Evolutionary conservation across 2,113 vertebrate genomes (phyloP).

Genomic region (Mus musculus): GRCm39 chr12:24713001-24713500

Average conservation of each 20-base stretch:
- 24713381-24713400: neutral
- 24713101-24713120: neutral
- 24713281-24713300: neutral
- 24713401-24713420: neutral
- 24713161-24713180: neutral
- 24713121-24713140: neutral
- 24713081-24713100: neutral
- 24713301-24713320: neutral
- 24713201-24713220: neutral
- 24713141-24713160: neutral
- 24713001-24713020: too few species aligned
- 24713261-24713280: neutral
- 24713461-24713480: neutral
- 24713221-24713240: neutral
- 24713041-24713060: too few species aligned
- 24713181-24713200: neutral
- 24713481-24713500: neutral
- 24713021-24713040: too few species aligned
- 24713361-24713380: neutral
- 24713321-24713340: neutral
- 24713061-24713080: too few species aligned
- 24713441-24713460: neutral
- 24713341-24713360: neutral
- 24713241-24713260: neutral
- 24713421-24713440: too few species aligned